A percentile compares a stretch with the other conserved stretches of the same genome.
Conservation (phyloP, 2,797 vertebrate species). For the Morus bassanus region DNA sequence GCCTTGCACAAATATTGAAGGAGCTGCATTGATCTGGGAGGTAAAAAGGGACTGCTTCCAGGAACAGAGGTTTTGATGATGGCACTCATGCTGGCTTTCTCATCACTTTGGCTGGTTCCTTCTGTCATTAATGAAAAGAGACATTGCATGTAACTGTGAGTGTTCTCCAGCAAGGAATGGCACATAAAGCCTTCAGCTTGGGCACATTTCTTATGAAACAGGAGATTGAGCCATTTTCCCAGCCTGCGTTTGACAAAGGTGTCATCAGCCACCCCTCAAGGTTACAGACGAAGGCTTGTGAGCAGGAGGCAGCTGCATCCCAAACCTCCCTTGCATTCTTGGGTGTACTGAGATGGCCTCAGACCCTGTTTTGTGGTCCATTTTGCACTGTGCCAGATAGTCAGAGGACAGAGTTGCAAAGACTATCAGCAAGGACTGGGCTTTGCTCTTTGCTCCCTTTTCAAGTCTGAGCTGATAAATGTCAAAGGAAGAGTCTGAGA, state of each 20-base stretch:
- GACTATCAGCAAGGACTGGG: neutral
- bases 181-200: neutral
- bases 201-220: fast-evolving
- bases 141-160: fast-evolving
- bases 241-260: fast-evolving
- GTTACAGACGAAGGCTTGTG: neutral
- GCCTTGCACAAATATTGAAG: neutral
- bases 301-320: neutral
- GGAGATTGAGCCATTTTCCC: fast-evolving
- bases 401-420: neutral
- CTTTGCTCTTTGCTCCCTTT: neutral
- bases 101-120: fast-evolving
- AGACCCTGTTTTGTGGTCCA: fast-evolving
- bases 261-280: fast-evolving
- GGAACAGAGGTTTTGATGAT: fast-evolving
- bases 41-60: neutral
- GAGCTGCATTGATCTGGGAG: fast-evolving
- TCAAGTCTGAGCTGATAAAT: neutral
- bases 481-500: neutral
- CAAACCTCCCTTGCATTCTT: neutral
- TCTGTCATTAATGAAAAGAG: fast-evolving
- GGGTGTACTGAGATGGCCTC: neutral
- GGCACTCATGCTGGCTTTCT: neutral
- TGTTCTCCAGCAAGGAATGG: neutral
- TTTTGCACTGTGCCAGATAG: neutral